Evolutionary conservation across 2,113 vertebrate species (phyloP), one percentile per base, ranked within the genome.

Genomic region (Myotis davidii): DNA sequence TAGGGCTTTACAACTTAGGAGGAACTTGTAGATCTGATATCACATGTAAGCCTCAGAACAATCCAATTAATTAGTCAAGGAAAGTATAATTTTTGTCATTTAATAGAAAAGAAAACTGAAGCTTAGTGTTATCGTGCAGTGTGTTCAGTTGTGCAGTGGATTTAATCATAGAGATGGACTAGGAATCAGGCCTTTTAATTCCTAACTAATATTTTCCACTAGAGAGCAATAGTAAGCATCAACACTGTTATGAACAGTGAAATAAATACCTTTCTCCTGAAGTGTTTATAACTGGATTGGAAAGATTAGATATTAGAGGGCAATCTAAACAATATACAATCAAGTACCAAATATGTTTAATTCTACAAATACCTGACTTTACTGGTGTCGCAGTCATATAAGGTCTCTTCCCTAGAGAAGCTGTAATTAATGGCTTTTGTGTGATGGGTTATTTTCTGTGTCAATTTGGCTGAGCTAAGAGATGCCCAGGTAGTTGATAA

Each of bases 1-100:
- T n/a, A 90, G 14, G 73, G n/a, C 74, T 94, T 97, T 56, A 56
- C 1, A 91, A 88, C 5, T 90, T 89, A 90, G 70, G 23, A 95
- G 73, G 50, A 93, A 69, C 13, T 79, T 95, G 72, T 85, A 76
- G 14, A 70, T 74, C 6, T 77, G 37, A 39, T 88, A 89, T 84
- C 25, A 59, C 64, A 59, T 16, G 21, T 79, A 87, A 94, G 50
- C 50, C 54, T 91, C 64, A 86, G 73, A 76, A 34, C 87, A 20
- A 96, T 69, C n/a, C 20, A 76, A 13, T 72, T 37, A 73, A 90
- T 93, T 87, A 90, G 39, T 74, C 64, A 87, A 92, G 72, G 16
- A 32, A 88, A 39, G 6, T 56, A 50, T 83, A 78, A 91, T 78
- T 48, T 79, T 29, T 67, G 20, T 65, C 18, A 81, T 42, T 78